Conservation (phyloP, 2,797 vertebrate genomes). For the Eupleurogrammus muticus region DNA sequence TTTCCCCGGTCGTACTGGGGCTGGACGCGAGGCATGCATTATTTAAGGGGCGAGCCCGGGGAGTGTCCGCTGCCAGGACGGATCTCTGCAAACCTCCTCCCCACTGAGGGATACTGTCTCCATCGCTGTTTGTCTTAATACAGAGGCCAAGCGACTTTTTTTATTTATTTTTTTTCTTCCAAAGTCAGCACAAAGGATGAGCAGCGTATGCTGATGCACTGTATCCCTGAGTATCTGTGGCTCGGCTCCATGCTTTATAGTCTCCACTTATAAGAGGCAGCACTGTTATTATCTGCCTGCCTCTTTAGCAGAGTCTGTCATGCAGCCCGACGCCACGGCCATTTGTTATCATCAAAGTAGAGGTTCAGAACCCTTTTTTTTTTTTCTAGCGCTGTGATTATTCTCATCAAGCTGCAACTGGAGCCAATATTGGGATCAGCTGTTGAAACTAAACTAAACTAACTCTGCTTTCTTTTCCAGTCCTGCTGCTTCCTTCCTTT, state of each 20-base stretch:
- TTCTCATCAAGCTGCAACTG: slow-evolving; percentile 5
- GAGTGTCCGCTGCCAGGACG: slow-evolving; percentile 43
- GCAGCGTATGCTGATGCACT: slow-evolving; percentile 21
- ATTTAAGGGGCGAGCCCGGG: slow-evolving; percentile 44
- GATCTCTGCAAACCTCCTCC: slow-evolving; percentile 39
- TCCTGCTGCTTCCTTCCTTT: slow-evolving; percentile 52
- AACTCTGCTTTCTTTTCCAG: slow-evolving; percentile 69
- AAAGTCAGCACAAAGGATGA: slow-evolving; percentile 2
- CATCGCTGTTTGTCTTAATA: slow-evolving; percentile 63
- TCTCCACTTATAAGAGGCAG: slow-evolving; percentile 7
- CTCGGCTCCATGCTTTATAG: slow-evolving; percentile 20
- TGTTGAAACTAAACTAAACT: slow-evolving; percentile 41
- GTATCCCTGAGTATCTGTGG: slow-evolving; percentile 13
- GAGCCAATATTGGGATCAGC: slow-evolving; percentile 1
- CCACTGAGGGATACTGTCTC: slow-evolving; percentile 44
- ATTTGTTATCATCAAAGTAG: not conserved
- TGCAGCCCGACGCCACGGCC: not conserved
- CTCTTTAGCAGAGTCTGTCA: slow-evolving; percentile 5
- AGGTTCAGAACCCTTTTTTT: not conserved
- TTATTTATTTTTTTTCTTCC: no score
- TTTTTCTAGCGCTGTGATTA: slow-evolving; percentile 7
- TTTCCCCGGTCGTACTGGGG: slow-evolving; percentile 51
- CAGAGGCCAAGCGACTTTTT: slow-evolving; percentile 9
- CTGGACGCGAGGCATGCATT: slow-evolving; percentile 56
- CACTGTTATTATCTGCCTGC: slow-evolving; percentile 6